phyloP scores from a whole-genome alignment of 2,113 vertebrate species.

The Glaucidium brasilianum region DNA sequence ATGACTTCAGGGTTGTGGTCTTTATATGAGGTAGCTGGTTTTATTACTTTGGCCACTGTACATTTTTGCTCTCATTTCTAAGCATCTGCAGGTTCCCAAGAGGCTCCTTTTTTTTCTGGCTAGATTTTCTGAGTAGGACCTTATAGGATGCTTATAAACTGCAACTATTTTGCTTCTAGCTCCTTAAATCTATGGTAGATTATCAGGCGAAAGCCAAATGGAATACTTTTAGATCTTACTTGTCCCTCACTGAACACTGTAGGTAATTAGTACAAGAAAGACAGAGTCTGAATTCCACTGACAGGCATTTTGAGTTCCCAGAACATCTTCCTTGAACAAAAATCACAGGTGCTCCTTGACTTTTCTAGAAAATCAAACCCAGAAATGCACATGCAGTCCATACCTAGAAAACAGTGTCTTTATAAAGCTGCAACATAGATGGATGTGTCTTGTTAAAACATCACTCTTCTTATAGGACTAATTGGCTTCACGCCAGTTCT shows the following conservation, averaged over 20 bases:
- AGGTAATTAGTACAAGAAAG: background rate
- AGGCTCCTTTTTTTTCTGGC: background rate
- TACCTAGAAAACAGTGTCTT: background rate
- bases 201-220: background rate
- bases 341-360: background rate
- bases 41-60: background rate
- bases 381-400: background rate
- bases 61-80: background rate
- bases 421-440: slow-evolving; percentile 23
- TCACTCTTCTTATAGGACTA: slow-evolving; percentile 48
- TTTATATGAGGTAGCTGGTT: background rate
- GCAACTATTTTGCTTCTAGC: background rate
- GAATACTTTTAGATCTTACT: background rate
- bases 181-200: background rate
- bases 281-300: background rate
- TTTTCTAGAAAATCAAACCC: background rate
- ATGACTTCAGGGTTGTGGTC: background rate
- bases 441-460: slow-evolving; percentile 49
- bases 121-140: background rate
- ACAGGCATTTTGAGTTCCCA: background rate
- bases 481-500: slow-evolving; percentile 49
- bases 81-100: background rate
- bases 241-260: background rate
- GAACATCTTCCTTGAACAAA: background rate
- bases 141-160: background rate